Percentiles rank a stretch among this genome's conserved stretches.
Conservation (phyloP, 30 jellyfish, hydroid and myxozoan genomes). For the Pelagia noctiluca region DNA sequence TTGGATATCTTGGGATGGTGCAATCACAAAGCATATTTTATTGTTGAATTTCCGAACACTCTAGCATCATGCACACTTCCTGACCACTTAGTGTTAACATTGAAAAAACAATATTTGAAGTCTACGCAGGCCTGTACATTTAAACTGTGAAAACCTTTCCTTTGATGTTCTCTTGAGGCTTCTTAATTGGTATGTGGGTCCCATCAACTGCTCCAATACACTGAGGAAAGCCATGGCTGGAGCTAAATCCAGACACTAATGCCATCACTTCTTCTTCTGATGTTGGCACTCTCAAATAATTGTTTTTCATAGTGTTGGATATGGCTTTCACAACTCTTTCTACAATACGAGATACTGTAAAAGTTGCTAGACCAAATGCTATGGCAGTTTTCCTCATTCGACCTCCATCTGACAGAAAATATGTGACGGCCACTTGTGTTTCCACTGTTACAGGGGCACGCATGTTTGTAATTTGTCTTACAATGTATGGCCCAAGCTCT, state of each 20-base stretch:
- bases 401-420: constrained; percentile 63
- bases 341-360: constrained; percentile 29
- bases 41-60: too few relatives aligned
- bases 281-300: constrained; percentile 8
- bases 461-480: constrained; percentile 15
- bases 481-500: constrained; percentile 16
- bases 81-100: constrained; percentile 41
- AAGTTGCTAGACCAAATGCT: constrained; percentile 39
- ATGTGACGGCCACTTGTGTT: constrained; percentile 54
- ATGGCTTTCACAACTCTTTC: constrained; percentile 11
- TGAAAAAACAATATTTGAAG: constrained; percentile 22
- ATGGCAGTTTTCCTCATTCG: constrained; percentile 52
- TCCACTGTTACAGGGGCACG: constrained; percentile 48
- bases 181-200: constrained; percentile 40
- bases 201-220: constrained; percentile 65
- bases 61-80: constrained; percentile 68
- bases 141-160: constrained; percentile 38
- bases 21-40: too few relatives aligned
- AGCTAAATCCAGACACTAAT: constrained; percentile 3
- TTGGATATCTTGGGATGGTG: constrained; percentile 23
- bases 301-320: not conserved
- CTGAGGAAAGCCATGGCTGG: constrained; percentile 59
- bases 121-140: constrained; percentile 60
- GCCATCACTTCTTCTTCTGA: constrained; percentile 25
- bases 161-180: constrained; percentile 29